Evolutionary conservation across 2,888 invertebrate genomes (phyloP), one percentile per base, ranked within the genome.

Genomic region (Aricia artaxerxes): DNA sequence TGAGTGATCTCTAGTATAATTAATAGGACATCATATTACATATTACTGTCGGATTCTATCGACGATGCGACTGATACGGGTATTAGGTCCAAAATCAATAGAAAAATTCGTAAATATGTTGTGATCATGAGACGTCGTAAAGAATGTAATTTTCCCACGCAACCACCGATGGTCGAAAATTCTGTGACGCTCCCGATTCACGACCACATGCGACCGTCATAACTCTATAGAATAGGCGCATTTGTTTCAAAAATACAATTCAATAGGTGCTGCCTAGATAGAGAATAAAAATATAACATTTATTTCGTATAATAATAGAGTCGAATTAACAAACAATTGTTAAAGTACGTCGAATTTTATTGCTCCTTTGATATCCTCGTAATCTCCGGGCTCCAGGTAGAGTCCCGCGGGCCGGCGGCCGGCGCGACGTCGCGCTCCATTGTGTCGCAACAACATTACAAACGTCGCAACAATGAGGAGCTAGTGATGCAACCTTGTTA

Each of bases 401-500:
- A 69, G 31, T 64, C 31, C 64, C 64, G 64, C 64, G 35, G 35
- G 1, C 13, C 35, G 5, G 5, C 11, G 24, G 31, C n/a, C 64
- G 35, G 35, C 4, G 5, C 35, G 5, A 13, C 11, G 24, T 64
- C n/a, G 24, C 69, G 69, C 35, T 13, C 31, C 64, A 69, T 69
- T 69, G 69, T 69, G 69, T 35, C 13, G 13, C 24, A 38, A 35
- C 69, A 38, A 69, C 35, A 69, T 69, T 69, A 35, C 11, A 35
- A 69, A 35, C 24, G 35, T 35, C 35, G 35, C 31, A 7, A 69
- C 38, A 69, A 69, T 35, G 69, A 5, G 35, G 9, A 35, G 11
- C 64, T 64, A 64, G 35, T 35, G 69, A 69, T 35, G 69, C 69
- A 38, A 35, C 38, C 35, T 69, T 69, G 69, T 69, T 69, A 69